phyloP scores from a whole-genome alignment of 2,888 invertebrate genomes.

The Dyspetes luteomarginatus region DNA sequence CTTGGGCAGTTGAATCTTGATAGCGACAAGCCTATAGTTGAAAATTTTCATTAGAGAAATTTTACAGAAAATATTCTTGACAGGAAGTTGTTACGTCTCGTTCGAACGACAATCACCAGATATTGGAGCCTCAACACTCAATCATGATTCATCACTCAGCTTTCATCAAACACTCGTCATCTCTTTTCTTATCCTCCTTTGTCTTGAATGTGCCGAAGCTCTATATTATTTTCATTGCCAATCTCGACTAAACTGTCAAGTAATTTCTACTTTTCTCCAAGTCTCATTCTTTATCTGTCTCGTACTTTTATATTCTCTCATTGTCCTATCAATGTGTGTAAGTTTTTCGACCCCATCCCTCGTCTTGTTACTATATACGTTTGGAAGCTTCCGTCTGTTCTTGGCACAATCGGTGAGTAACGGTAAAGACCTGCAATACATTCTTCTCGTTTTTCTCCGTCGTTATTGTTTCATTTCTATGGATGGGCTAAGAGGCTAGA shows the following conservation, averaged over 20 bases:
- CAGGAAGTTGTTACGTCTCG: slow-evolving; percentile 41
- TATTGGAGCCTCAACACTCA: slow-evolving; percentile 2
- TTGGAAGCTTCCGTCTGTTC: background rate
- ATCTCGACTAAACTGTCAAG: background rate
- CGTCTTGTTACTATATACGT: background rate
- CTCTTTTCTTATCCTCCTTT: background rate
- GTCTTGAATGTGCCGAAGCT: background rate
- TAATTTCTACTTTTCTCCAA: slow-evolving; percentile 5
- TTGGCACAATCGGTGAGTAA: slow-evolving; percentile 9
- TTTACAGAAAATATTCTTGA: slow-evolving; percentile 26
- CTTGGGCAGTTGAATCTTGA: no score
- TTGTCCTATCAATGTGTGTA: background rate
- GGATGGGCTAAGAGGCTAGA: background rate
- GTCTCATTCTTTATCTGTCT: no score
- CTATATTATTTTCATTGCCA: slow-evolving; percentile 20
- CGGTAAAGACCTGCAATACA: background rate
- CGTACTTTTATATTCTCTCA: no score
- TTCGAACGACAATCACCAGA: slow-evolving; percentile 24
- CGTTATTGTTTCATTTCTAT: background rate
- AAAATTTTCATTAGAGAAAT: no score
- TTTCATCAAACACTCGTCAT: slow-evolving; percentile 6
- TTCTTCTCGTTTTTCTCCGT: background rate
- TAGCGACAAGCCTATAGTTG: no score
- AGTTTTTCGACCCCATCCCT: background rate
- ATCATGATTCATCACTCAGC: slow-evolving; percentile 1